Evolutionary conservation across 2,113 vertebrate species (phyloP).

Genomic region (Salvelinus alpinus): DNA sequence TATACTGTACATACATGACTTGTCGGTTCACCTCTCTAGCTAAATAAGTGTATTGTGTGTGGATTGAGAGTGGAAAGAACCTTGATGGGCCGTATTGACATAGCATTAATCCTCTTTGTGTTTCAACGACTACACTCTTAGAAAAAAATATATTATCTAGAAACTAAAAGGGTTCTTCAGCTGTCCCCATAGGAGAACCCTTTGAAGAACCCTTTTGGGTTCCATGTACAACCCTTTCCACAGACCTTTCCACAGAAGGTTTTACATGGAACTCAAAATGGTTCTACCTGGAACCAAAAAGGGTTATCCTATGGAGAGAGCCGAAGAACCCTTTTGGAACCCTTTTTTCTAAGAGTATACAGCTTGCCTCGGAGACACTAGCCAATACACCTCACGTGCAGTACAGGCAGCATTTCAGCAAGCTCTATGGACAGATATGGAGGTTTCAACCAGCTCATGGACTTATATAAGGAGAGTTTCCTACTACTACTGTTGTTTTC

Average conservation of each 20-base stretch:
- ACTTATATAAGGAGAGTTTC: background rate
- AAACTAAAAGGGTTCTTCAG: too few species aligned
- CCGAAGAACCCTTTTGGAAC: too few species aligned
- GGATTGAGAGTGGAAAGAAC: conserved; percentile 5
- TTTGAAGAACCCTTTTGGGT: too few species aligned
- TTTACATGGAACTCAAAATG: too few species aligned
- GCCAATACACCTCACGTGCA: background rate
- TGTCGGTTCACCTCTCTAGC: background rate
- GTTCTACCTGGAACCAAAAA: too few species aligned
- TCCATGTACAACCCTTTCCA: too few species aligned
- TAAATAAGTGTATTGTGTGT: background rate
- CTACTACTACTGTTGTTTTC: background rate
- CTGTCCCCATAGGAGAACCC: too few species aligned
- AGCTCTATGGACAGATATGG: background rate
- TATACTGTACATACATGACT: background rate
- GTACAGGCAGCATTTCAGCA: background rate
- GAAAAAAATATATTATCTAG: too few species aligned
- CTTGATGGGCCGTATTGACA: conserved; percentile 25
- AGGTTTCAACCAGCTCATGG: background rate
- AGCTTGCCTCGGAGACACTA: background rate
- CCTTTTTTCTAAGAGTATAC: background rate
- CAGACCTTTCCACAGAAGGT: too few species aligned
- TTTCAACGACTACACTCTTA: conserved; percentile 25
- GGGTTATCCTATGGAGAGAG: too few species aligned
- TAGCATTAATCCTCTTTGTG: conserved; percentile 45